Evolutionary conservation across 1,140 invertebrate genomes (phyloP).

Genomic region (Onthophagus taurus): DNA sequence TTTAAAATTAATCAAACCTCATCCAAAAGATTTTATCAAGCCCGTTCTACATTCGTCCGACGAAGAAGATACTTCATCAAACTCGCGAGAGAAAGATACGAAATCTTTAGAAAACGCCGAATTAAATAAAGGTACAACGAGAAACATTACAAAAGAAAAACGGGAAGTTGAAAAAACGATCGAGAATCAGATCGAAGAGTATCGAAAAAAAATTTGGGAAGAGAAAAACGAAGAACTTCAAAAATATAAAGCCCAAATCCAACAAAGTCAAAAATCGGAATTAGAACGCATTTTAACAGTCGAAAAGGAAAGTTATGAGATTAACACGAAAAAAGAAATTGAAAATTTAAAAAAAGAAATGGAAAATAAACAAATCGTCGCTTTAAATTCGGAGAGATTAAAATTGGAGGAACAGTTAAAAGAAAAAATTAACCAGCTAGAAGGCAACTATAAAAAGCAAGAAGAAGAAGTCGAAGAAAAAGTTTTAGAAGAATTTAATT

Average conservation of each 20-base stretch:
- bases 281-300: constrained; percentile 43
- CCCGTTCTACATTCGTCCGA: constrained; percentile 38
- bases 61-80: constrained; percentile 37
- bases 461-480: constrained; percentile 28
- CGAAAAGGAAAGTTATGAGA: constrained; percentile 38
- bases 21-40: constrained; percentile 46
- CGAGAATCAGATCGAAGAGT: constrained; percentile 41
- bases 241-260: constrained; percentile 36
- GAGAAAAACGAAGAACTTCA: constrained; percentile 36
- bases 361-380: constrained; percentile 34
- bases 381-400: constrained; percentile 36
- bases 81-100: constrained; percentile 42
- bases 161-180: constrained; percentile 43
- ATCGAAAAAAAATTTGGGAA: constrained; percentile 31
- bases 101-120: constrained; percentile 14
- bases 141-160: constrained; percentile 30
- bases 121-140: constrained; percentile 1
- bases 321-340: constrained; percentile 35
- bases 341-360: constrained; percentile 37
- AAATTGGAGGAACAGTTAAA: constrained; percentile 40
- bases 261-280: constrained; percentile 43
- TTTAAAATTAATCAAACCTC: constrained; percentile 41
- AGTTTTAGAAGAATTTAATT: constrained; percentile 38
- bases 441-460: constrained; percentile 38
- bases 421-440: constrained; percentile 36